Percentiles rank a stretch among this genome's conserved stretches.
phyloP scores from a whole-genome alignment of 2,113 vertebrate genomes.

The Saiga tatarica region DNA sequence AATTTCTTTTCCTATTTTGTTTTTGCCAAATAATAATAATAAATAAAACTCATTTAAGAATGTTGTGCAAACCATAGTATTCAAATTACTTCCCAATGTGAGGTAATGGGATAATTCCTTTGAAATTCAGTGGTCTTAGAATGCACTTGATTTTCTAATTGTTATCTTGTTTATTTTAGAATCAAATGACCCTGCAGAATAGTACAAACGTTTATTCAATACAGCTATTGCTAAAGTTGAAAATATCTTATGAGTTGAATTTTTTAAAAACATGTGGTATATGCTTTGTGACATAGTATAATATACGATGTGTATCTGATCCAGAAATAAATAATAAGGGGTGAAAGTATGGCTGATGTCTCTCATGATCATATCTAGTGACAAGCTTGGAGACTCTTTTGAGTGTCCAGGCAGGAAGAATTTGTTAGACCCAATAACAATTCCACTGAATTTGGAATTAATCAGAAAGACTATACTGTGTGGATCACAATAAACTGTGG shows the following conservation, averaged over 20 bases:
- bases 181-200: neutral
- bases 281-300: neutral
- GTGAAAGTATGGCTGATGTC: neutral
- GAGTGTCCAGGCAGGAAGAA: neutral
- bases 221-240: neutral
- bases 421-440: neutral
- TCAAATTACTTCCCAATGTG: neutral
- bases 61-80: neutral
- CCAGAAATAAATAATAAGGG: neutral
- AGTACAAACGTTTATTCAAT: neutral
- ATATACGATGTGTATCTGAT: neutral
- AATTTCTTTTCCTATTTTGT: neutral
- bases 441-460: neutral
- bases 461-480: neutral
- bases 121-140: neutral
- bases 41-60: neutral
- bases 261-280: neutral
- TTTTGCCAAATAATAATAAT: neutral
- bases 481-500: too few relatives aligned
- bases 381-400: neutral
- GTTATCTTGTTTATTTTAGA: neutral
- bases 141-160: neutral
- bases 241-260: neutral
- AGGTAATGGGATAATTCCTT: neutral
- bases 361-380: neutral